Evolutionary conservation across 92 coral and sea anemone genomes (phyloP).

Genomic region (Epizoanthus stellaris): DNA sequence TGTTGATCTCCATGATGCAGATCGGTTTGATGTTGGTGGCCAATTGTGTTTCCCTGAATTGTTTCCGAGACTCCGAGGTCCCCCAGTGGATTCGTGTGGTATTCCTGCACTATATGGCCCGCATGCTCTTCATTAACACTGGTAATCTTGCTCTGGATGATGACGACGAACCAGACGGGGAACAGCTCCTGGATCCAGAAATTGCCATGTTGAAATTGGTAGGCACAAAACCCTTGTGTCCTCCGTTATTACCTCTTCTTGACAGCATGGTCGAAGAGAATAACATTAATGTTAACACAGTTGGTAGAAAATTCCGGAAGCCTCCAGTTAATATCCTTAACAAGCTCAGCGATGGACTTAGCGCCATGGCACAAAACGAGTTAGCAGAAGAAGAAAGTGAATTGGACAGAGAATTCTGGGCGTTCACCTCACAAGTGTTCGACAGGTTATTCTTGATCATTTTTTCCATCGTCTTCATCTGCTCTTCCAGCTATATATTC

Average conservation of each 20-base stretch:
- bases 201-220: slow-evolving; percentile 48
- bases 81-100: slow-evolving; percentile 87
- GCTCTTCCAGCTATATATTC: slow-evolving; percentile 75
- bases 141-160: slow-evolving; percentile 63
- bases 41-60: slow-evolving; percentile 82
- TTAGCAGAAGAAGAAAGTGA: slow-evolving; percentile 40
- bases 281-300: slow-evolving; percentile 32
- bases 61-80: slow-evolving; percentile 69
- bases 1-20: slow-evolving; percentile 81
- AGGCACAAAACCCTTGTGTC: slow-evolving; percentile 52
- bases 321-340: slow-evolving; percentile 37
- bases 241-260: slow-evolving; percentile 40
- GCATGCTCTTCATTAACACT: slow-evolving; percentile 77
- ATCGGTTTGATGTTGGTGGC: slow-evolving; percentile 81
- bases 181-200: slow-evolving; percentile 29
- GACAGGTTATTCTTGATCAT: slow-evolving; percentile 73
- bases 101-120: slow-evolving; percentile 80
- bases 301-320: slow-evolving; percentile 19
- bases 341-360: slow-evolving; percentile 70
- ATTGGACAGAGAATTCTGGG: slow-evolving; percentile 78
- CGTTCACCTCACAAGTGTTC: slow-evolving; percentile 81
- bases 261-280: slow-evolving; percentile 24
- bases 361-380: slow-evolving; percentile 54
- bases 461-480: slow-evolving; percentile 70
- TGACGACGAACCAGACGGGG: slow-evolving; percentile 23